Evolutionary conservation across 2,888 invertebrate genomes (phyloP), one percentile per base, ranked within the genome.

Genomic region (Tetranychus truncatus): DNA sequence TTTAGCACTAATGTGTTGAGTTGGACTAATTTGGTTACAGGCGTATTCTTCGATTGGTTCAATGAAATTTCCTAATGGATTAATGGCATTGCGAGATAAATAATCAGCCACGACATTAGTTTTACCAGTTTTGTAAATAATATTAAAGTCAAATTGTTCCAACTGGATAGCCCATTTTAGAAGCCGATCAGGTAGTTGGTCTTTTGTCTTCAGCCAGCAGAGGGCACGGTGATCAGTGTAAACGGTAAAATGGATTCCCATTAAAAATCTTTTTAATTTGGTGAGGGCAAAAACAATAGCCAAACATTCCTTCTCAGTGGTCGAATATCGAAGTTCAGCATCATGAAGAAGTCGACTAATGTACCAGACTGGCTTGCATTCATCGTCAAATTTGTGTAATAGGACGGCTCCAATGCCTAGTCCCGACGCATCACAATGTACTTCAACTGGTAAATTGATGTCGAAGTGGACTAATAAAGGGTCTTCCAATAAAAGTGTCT

Each of bases 171-270:
- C 6, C 76, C 76, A 76, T 3, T 71, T 15, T 18, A 45, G 24
- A 7, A 76, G 66, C 46, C 74, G 21, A 8, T n/a, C 66, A 20
- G 20, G 15, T 2, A 66, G 18, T n/a, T 66, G 21, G 9, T 71
- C 21, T 18, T 66, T 76, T 3, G 45, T 66, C 1, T 46, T 66
- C 34, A 76, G 15, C 74, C 72, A 74, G 24, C 55, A 66, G 7
- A 76, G 34, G 55, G 74, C 74, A 15, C 45, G 15, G 46, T 71
- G 74, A 66, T 76, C 76, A 1, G 76, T 76, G 11, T 71, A 44
- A 15, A 76, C 45, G 18, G 55, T 76, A 46, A 76, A 74, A 8
- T 21, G 71, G 3, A 8, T 4, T 1, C 76, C 76, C 20, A 24
- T 20, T 6, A 75, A 6, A n/a, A 69, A 75, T 34, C 6, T 11